A percentile compares a stretch with the other conserved stretches of the same genome.
Evolutionary conservation across 2,113 vertebrate genomes (phyloP).

Genomic region (Dicentrarchus labrax): DNA sequence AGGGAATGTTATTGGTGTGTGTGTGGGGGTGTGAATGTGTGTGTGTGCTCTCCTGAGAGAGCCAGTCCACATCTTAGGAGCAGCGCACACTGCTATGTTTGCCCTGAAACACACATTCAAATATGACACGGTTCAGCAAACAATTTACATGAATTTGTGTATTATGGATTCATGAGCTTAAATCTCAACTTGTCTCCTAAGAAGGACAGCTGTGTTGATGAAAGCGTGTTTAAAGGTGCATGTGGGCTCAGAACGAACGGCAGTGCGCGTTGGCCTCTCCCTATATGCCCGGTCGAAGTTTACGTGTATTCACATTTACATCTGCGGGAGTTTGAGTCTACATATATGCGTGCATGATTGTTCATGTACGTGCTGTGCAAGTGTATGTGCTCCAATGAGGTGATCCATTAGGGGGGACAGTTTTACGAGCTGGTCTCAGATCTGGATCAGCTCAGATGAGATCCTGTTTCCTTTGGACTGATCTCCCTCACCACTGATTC

Average conservation of each 20-base stretch:
- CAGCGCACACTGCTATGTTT: constrained; percentile 67
- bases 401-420: constrained; percentile 80
- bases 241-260: not conserved
- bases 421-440: constrained; percentile 79
- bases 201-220: constrained; percentile 63
- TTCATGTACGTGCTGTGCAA: constrained; percentile 35
- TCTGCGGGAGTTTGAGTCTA: constrained; percentile 38
- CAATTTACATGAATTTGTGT: constrained; percentile 75
- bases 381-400: constrained; percentile 46
- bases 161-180: constrained; percentile 75
- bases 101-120: constrained; percentile 70
- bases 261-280: constrained; percentile 14
- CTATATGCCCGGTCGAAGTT: constrained; percentile 22
- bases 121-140: constrained; percentile 72
- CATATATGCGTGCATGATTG: constrained; percentile 22
- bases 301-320: constrained; percentile 20
- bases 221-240: constrained; percentile 51
- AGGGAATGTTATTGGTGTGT: constrained; percentile 68
- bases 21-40: constrained; percentile 51
- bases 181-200: constrained; percentile 63
- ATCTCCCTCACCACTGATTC: constrained; percentile 77
- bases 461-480: constrained; percentile 81
- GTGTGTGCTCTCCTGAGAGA: constrained; percentile 73
- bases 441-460: constrained; percentile 78
- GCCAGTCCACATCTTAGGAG: constrained; percentile 78